These are phyloP conservation scores for Zeuzera pyrina DNA, from an alignment of 2,888 invertebrate species.

Conservation along the genomic window DNA sequence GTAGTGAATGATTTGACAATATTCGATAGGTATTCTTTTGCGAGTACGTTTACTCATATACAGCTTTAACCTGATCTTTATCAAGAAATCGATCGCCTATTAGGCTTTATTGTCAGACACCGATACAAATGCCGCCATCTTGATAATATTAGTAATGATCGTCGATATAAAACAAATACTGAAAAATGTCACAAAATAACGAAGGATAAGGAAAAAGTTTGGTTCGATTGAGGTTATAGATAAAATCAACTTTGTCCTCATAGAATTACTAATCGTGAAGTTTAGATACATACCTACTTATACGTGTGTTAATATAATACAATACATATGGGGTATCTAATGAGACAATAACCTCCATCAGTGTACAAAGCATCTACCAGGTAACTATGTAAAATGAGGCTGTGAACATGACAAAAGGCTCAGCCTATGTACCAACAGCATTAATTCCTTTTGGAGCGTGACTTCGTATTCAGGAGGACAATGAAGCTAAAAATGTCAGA, in stretches of 20 bases:
- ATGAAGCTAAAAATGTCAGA: slow-evolving; percentile 67
- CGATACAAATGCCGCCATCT: slow-evolving; percentile 2
- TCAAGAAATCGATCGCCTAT: slow-evolving; percentile 38
- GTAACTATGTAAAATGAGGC: slow-evolving; percentile 4
- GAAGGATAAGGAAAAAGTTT: slow-evolving; percentile 23
- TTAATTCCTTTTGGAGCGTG: slow-evolving; percentile 71
- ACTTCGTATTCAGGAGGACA: slow-evolving; percentile 60
- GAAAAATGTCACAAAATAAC: slow-evolving; percentile 21
- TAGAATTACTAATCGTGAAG: no score
- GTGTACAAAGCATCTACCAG: slow-evolving; percentile 3
- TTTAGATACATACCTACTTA: no score
- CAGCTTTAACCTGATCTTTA: no score
- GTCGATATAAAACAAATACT: not conserved
- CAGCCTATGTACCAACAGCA: slow-evolving; percentile 39
- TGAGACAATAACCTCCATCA: slow-evolving; percentile 1
- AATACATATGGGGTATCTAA: slow-evolving; percentile 1
- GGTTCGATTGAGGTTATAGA: slow-evolving; percentile 21
- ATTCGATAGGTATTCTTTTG: no score
- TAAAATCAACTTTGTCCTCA: slow-evolving; percentile 12
- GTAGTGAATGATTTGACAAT: no score
- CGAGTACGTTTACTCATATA: no score
- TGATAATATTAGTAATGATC: slow-evolving; percentile 3
- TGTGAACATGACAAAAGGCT: slow-evolving; percentile 30
- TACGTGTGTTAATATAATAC: no score
- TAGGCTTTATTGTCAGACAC: slow-evolving; percentile 21